Evolutionary conservation across 1,140 invertebrate species (phyloP), one percentile per base, ranked within the genome.

Genomic region (Magallana angulata): DNA sequence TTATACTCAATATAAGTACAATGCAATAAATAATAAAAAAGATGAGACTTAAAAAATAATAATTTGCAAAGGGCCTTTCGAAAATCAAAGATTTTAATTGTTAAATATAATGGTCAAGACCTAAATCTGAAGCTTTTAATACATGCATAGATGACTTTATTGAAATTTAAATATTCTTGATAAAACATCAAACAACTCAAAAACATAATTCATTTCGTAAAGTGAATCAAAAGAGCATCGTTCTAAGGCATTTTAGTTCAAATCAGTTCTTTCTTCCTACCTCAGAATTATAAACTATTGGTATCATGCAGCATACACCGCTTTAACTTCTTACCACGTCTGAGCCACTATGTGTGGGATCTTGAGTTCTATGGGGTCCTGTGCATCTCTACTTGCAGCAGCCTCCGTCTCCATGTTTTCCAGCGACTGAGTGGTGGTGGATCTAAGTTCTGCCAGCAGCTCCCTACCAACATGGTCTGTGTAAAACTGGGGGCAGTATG

Each of bases 321-420:
- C 24, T 24, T n/a, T n/a, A 57, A 85, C 57, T 36, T 83, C 90
- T 88, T 90, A 94, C 94, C 93, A 92, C 86, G 91, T 81, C 87
- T 94, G 93, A 24, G 91, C 36, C 59, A 90, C 90, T 57, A 94
- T 89, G 85, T 94, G 93, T 85, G 94, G 94, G 86, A 95, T 92
- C 89, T 94, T 94, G 1, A 95, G 91, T 86, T 94, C 91, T 82
- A 93, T 90, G 30, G 48, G 82, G 57, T 64, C 58, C 18, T 56
- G 85, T 84, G 81, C 76, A 16, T 68, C 83, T 57, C 85, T 86
- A 76, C 81, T 84, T 81, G 60, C 81, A 36, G 85, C 71, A 62
- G 85, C 81, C 36, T 87, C 90, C 12, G 71, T 80, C 36, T 88
- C 87, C 58, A 57, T 76, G 16, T 62, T 71, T 60, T 68, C 64